Percentiles rank a stretch among this genome's conserved stretches.
Conservation (phyloP, 2,113 vertebrate genomes). For the Cyprinodon brontotheroides region DNA sequence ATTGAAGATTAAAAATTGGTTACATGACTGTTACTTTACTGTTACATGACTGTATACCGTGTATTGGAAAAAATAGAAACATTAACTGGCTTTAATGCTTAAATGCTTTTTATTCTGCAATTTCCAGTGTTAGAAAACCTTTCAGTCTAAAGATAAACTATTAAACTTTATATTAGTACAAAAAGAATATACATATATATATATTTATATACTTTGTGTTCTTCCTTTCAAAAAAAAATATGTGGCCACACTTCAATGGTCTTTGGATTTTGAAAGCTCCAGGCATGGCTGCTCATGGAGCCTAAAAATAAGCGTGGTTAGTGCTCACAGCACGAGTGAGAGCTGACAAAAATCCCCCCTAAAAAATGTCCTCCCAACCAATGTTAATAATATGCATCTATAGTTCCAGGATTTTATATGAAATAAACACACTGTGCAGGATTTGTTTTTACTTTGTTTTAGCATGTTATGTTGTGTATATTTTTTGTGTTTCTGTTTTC, state of each 20-base stretch:
- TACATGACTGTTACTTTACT: background rate
- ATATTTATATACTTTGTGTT: background rate
- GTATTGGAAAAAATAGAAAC: too few species aligned
- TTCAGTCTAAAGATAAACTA: too few species aligned
- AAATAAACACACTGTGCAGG: background rate
- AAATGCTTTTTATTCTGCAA: too few species aligned
- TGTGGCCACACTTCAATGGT: background rate
- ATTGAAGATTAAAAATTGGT: background rate
- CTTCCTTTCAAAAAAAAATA: background rate
- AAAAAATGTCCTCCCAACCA: background rate
- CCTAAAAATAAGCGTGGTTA: conserved; percentile 7
- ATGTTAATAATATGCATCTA: background rate
- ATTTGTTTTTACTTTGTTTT: background rate
- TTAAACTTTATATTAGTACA: too few species aligned
- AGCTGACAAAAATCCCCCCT: background rate
- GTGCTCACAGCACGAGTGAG: background rate
- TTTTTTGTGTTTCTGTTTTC: background rate
- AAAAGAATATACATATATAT: too few species aligned
- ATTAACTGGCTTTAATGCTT: too few species aligned
- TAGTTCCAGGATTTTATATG: background rate
- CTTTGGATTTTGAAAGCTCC: conserved; percentile 5
- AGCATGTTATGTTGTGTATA: background rate
- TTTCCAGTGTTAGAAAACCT: too few species aligned
- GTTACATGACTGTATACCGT: too few species aligned
- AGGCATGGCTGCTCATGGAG: conserved; percentile 11